Evolutionary conservation across 1,140 invertebrate genomes (phyloP).

Genomic region (Drosophila kepulauana): DNA sequence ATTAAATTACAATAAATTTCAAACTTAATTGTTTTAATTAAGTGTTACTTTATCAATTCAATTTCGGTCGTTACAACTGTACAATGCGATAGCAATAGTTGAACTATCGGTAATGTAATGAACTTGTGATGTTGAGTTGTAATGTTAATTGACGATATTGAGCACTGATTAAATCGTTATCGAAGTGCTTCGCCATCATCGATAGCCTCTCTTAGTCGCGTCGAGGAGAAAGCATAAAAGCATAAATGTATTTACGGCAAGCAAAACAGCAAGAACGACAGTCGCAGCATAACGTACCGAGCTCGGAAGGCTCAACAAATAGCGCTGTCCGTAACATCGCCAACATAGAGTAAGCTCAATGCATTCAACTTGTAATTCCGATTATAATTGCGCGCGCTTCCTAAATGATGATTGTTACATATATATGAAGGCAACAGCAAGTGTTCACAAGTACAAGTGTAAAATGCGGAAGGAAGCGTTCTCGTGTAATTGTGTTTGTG

Average conservation of each 20-base stretch:
- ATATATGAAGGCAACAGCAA: background rate
- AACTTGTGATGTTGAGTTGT: background rate
- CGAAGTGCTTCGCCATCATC: constrained; percentile 4
- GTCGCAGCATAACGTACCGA: constrained; percentile 22
- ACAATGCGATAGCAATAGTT: background rate
- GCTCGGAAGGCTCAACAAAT: constrained; percentile 1
- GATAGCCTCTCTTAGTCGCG: constrained; percentile 9
- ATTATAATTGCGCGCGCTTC: constrained; percentile 42
- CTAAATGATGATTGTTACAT: constrained; percentile 3
- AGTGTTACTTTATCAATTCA: background rate
- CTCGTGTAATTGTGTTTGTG: constrained; percentile 4
- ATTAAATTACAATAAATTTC: background rate
- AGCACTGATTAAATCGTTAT: constrained; percentile 13
- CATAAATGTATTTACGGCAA: constrained; percentile 49
- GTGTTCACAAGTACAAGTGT: background rate
- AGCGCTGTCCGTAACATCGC: background rate
- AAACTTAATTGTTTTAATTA: background rate
- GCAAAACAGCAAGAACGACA: constrained; percentile 29
- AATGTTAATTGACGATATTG: constrained; percentile 13
- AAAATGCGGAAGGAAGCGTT: constrained; percentile 16
- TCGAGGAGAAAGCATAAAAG: constrained; percentile 38
- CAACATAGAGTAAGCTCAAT: constrained; percentile 22
- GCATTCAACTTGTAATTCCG: background rate
- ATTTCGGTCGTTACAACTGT: background rate
- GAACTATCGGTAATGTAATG: background rate